These are phyloP conservation scores for Panulirus ornatus DNA, from an alignment of 1,140 invertebrate species.

Conservation along the genomic window DNA sequence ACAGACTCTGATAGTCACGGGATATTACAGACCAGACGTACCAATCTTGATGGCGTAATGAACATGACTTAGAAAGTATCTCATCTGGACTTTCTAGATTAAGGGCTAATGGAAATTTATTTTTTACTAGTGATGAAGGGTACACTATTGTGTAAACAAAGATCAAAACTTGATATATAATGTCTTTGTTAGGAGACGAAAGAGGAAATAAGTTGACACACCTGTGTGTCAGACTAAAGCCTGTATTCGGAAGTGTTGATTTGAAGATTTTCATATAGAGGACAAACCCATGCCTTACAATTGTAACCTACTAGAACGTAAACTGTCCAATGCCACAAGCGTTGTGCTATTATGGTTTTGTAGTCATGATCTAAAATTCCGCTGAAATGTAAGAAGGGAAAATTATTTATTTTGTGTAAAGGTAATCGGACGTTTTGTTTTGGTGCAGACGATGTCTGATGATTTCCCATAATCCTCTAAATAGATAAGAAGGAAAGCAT, in stretches of 20 bases:
- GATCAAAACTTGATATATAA: not conserved
- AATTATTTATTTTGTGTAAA: not conserved
- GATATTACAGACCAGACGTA: not conserved
- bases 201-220: too few relatives aligned
- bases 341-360: not conserved
- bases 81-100: not conserved
- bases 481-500: not conserved
- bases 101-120: not conserved
- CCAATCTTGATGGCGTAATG: not conserved
- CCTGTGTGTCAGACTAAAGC: constrained; percentile 23
- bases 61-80: not conserved
- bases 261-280: not conserved
- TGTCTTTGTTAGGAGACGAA: not conserved
- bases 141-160: not conserved
- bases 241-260: constrained; percentile 23
- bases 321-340: not conserved
- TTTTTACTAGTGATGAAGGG: not conserved
- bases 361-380: not conserved
- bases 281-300: not conserved
- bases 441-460: constrained; percentile 41
- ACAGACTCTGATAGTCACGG: constrained; percentile 3
- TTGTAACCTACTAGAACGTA: not conserved
- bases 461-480: constrained; percentile 1
- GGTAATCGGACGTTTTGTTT: constrained; percentile 24
- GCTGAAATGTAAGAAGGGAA: not conserved